Conservation (phyloP, 2,797 vertebrate species). For the Gymnoscopelus braueri region DNA sequence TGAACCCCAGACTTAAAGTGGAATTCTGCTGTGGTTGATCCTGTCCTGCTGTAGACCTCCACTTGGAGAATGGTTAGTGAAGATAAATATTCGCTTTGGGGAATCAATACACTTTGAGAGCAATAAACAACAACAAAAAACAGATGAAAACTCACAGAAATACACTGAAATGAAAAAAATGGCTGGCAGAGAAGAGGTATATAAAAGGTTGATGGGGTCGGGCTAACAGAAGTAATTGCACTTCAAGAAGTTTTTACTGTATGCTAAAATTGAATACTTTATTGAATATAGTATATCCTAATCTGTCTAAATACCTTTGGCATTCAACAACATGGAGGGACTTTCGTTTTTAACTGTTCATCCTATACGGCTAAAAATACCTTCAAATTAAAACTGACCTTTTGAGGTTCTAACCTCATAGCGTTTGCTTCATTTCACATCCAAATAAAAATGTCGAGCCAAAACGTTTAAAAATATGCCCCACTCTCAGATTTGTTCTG, state of each 20-base stretch:
- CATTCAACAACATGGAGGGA: background rate
- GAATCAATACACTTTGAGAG: too few relatives aligned
- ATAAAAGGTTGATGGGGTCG: too few relatives aligned
- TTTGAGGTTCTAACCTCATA: conserved; percentile 42
- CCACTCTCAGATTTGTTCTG: conserved; percentile 26
- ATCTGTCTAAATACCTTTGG: conserved; percentile 21
- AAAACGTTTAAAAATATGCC: conserved; percentile 39
- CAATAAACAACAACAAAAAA: too few relatives aligned
- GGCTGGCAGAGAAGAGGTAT: too few relatives aligned
- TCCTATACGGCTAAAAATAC: conserved; percentile 27
- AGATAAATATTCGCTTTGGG: too few relatives aligned
- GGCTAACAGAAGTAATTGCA: too few relatives aligned
- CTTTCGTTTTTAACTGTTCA: background rate
- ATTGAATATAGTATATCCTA: conserved; percentile 11
- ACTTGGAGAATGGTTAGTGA: too few relatives aligned
- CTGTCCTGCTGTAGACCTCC: background rate
- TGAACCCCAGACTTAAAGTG: too few relatives aligned
- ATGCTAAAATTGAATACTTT: background rate
- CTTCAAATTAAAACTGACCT: conserved; percentile 21
- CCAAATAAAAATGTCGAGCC: conserved; percentile 47
- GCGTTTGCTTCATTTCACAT: conserved; percentile 47
- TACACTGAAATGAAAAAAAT: background rate
- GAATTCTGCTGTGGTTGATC: too few relatives aligned
- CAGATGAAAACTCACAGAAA: background rate
- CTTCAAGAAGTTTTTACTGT: background rate